Percentiles rank a stretch among this genome's conserved stretches.
phyloP scores from a whole-genome alignment of 2,888 invertebrate species.

The Agriopis aurantiaria region DNA sequence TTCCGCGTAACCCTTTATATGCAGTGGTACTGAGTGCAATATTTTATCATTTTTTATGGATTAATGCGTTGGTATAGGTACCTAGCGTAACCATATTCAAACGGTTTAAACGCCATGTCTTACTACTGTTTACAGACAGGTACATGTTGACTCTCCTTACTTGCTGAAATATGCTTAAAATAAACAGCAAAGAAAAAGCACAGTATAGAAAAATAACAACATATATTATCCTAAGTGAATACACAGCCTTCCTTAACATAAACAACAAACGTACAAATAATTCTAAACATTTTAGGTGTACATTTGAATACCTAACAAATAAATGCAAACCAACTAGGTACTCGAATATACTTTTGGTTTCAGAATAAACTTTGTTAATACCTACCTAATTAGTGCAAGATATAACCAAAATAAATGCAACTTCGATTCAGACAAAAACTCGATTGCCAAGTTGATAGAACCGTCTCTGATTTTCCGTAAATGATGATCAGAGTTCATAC shows the following conservation, averaged over 20 bases:
- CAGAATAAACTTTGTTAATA: neutral
- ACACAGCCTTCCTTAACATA: conserved; percentile 22
- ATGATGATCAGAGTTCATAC: neutral
- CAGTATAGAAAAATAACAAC: conserved; percentile 7
- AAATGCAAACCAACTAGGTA: conserved; percentile 4
- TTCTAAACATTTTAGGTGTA: neutral
- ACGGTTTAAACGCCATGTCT: neutral
- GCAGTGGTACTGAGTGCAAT: too few relatives aligned
- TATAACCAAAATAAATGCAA: neutral
- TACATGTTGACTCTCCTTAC: conserved; percentile 7
- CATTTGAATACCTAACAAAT: neutral
- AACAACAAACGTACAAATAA: conserved; percentile 1
- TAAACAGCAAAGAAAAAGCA: neutral
- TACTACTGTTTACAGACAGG: neutral
- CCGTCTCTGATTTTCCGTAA: neutral
- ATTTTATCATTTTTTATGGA: neutral
- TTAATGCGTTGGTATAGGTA: neutral
- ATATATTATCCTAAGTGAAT: conserved; percentile 5
- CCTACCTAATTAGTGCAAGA: neutral
- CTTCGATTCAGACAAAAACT: neutral
- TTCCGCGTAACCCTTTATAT: too few relatives aligned
- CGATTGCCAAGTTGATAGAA: neutral
- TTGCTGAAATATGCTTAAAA: neutral
- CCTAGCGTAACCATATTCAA: neutral
- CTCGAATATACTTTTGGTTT: conserved; percentile 2